phyloP scores from a whole-genome alignment of 2,888 invertebrate species.

The Hemistola chrysoprasaria region DNA sequence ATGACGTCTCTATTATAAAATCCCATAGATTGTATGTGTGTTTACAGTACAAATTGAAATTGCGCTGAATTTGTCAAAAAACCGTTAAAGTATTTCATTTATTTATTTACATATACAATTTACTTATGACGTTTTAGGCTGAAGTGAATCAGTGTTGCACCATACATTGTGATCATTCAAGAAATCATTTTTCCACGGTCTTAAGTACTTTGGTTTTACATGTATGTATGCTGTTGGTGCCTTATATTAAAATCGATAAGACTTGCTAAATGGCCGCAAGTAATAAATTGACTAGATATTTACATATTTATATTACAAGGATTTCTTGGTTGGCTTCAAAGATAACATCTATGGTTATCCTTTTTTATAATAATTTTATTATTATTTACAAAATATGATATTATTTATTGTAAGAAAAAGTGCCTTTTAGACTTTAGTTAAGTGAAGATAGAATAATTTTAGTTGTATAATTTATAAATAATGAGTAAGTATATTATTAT shows the following conservation, averaged over 20 bases:
- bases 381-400: conserved; percentile 32
- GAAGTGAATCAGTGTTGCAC: too few species aligned
- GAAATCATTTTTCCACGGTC: too few species aligned
- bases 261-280: not conserved
- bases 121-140: too few species aligned
- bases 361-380: conserved; percentile 9
- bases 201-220: too few species aligned
- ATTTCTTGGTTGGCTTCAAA: conserved; percentile 9
- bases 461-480: conserved; percentile 25
- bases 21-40: conserved; percentile 21
- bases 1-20: too few species aligned
- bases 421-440: conserved; percentile 61
- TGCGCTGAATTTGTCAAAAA: conserved; percentile 5
- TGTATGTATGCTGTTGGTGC: conserved; percentile 24
- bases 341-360: conserved; percentile 7
- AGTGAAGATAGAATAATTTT: conserved; percentile 27
- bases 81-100: too few species aligned
- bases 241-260: conserved; percentile 17
- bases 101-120: too few species aligned
- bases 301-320: conserved; percentile 2
- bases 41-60: conserved; percentile 27
- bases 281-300: conserved; percentile 2
- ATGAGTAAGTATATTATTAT: conserved; percentile 13
- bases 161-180: too few species aligned
- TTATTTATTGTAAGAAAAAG: conserved; percentile 66